phyloP scores from a whole-genome alignment of 2,797 vertebrate genomes.

The Helostoma temminkii region DNA sequence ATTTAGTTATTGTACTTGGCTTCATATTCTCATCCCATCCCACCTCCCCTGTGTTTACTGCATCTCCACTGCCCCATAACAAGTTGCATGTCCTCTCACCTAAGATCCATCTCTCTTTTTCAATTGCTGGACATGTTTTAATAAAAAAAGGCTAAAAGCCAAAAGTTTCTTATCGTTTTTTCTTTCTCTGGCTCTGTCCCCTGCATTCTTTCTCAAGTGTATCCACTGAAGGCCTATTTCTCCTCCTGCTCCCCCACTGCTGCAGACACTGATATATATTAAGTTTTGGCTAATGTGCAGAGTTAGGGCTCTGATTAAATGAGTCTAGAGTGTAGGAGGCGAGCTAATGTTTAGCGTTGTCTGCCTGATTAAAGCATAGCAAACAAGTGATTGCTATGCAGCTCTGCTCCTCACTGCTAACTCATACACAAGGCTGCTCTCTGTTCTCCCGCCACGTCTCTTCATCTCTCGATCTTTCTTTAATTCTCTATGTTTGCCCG shows the following conservation, averaged over 20 bases:
- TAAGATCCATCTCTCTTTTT: background rate
- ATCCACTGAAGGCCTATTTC: conserved; percentile 23
- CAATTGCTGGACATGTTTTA: background rate
- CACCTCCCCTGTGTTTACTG: background rate
- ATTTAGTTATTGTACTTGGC: background rate
- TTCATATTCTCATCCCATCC: background rate
- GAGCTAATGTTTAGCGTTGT: conserved; percentile 73
- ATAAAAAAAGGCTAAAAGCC: conserved; percentile 22
- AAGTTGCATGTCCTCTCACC: background rate
- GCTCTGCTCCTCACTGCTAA: conserved; percentile 72
- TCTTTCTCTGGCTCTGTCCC: background rate
- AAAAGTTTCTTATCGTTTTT: conserved; percentile 4
- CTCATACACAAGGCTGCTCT: conserved; percentile 77
- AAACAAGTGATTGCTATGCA: conserved; percentile 80
- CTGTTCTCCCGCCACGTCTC: conserved; percentile 62
- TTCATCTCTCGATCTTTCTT: conserved; percentile 49
- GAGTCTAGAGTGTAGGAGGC: conserved; percentile 64
- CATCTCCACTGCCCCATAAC: conserved; percentile 12
- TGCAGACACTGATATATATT: conserved; percentile 29
- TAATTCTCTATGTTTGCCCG: conserved; percentile 50
- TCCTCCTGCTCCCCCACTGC: background rate
- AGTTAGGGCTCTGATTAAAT: conserved; percentile 60
- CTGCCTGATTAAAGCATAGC: conserved; percentile 75
- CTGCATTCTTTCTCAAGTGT: background rate
- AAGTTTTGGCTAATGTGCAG: conserved; percentile 48